Conservation (phyloP, 2,113 vertebrate species). For the Excalfactoria chinensis region DNA sequence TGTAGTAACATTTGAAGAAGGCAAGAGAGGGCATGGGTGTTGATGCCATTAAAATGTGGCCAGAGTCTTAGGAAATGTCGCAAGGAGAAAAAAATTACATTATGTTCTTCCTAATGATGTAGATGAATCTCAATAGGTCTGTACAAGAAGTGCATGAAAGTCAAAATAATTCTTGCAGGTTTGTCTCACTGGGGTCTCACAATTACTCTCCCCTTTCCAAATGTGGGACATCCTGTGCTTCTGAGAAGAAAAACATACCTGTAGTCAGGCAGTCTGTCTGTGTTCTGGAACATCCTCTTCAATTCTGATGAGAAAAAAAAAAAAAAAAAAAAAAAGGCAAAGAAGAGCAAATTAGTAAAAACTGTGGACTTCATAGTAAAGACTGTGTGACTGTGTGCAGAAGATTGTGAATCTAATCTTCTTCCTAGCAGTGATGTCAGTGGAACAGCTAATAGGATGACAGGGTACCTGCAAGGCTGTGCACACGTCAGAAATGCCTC, state of each 20-base stretch:
- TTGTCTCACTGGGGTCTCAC: not conserved
- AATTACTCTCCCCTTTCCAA: constrained; percentile 14
- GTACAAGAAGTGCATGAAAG: not conserved
- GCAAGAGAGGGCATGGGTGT: not conserved
- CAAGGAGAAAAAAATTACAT: not conserved
- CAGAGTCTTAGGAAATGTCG: not conserved
- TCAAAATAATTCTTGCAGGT: not conserved
- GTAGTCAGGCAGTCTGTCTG: not conserved
- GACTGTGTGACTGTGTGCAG: not conserved
- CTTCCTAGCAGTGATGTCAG: not conserved
- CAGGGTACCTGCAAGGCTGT: not conserved
- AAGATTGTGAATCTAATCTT: not conserved
- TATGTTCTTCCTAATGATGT: not conserved
- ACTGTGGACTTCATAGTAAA: not conserved
- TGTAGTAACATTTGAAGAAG: constrained; percentile 9
- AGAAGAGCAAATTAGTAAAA: not conserved
- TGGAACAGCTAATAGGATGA: not conserved
- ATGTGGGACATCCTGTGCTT: not conserved
- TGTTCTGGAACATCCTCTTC: not conserved
- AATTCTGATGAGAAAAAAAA: not conserved
- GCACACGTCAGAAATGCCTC: not conserved
- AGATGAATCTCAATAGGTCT: not conserved
- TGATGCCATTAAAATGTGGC: not conserved
- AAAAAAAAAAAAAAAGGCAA: not conserved
- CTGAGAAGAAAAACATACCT: not conserved